phyloP scores from a whole-genome alignment of 2,888 invertebrate species.

The Meteorus colon region DNA sequence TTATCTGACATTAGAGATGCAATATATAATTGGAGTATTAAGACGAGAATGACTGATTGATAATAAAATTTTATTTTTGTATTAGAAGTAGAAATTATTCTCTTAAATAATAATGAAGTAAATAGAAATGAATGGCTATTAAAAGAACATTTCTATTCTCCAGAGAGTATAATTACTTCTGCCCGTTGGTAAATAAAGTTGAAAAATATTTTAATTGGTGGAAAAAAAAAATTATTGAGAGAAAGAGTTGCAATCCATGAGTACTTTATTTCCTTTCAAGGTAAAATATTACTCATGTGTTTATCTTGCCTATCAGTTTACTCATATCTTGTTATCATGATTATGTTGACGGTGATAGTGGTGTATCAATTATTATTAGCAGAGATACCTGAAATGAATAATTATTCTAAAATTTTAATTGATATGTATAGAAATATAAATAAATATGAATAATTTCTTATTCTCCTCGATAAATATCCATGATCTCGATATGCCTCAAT shows the following conservation, averaged over 20 bases:
- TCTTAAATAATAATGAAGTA: neutral
- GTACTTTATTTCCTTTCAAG: constrained; percentile 11
- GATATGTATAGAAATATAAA: neutral
- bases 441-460: constrained; percentile 13
- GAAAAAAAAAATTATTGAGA: neutral
- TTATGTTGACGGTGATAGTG: neutral
- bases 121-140: neutral
- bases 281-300: neutral
- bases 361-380: too few species aligned
- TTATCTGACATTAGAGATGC: neutral
- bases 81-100: neutral
- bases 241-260: neutral
- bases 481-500: constrained; percentile 17
- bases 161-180: neutral
- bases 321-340: neutral
- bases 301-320: neutral
- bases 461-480: constrained; percentile 15
- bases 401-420: neutral
- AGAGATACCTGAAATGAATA: neutral
- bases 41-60: neutral
- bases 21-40: neutral
- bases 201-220: neutral
- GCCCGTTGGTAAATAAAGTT: neutral
- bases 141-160: neutral
- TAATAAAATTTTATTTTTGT: neutral